Evolutionary conservation across 1,140 invertebrate species (phyloP).

Genomic region (Lordiphosa collinella): DNA sequence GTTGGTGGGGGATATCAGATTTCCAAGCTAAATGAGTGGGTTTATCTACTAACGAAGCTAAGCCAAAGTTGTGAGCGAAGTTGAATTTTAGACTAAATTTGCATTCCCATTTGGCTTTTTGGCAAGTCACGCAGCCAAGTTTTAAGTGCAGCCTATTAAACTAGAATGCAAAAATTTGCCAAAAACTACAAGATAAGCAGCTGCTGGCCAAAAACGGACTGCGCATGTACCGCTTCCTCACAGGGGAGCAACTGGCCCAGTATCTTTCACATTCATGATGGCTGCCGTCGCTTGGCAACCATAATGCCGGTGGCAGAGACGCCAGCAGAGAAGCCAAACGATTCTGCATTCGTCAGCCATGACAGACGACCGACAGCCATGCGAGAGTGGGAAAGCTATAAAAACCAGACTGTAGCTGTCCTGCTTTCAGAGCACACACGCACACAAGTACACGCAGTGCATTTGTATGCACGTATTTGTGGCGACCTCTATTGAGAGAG

Average conservation of each 20-base stretch:
- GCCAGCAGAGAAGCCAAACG: too few species aligned
- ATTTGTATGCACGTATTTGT: too few species aligned
- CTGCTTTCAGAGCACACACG: too few species aligned
- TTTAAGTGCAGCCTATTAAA: conserved; percentile 62
- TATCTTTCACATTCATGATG: conserved; percentile 11
- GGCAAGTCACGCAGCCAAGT: conserved; percentile 44
- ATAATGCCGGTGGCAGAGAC: conserved; percentile 6
- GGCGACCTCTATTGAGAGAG: too few species aligned
- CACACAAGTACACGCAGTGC: too few species aligned
- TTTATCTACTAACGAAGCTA: too few species aligned
- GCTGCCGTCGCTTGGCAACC: conserved; percentile 12
- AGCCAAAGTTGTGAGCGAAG: neutral
- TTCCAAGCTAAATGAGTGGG: too few species aligned
- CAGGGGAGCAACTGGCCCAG: conserved; percentile 17
- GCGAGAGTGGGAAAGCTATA: too few species aligned
- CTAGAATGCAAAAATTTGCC: conserved; percentile 13
- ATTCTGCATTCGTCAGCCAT: neutral
- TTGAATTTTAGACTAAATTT: conserved; percentile 38
- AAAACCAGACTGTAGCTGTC: too few species aligned
- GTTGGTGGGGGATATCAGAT: neutral
- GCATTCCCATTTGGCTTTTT: conserved; percentile 43
- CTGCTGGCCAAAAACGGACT: conserved; percentile 21
- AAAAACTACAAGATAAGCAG: conserved; percentile 18
- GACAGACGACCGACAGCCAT: neutral
- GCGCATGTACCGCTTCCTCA: conserved; percentile 31